Base-by-base conservation (phyloP, 2,888 invertebrate genomes). In the Tachina fera region DNA sequence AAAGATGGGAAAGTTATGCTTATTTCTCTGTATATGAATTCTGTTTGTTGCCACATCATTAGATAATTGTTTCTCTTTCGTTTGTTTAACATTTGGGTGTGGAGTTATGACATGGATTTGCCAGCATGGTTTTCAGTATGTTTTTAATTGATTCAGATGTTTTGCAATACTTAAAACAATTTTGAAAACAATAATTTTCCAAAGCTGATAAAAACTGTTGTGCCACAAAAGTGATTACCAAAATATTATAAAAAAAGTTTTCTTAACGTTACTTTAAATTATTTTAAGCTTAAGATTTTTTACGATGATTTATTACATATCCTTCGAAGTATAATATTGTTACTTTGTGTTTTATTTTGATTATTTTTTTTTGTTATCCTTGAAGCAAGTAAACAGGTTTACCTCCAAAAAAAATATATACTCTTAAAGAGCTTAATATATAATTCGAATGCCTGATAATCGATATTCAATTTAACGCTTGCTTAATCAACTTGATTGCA, bases 391-490 rank as follows among this genome's bases (percentile, higher is more conserved):
- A 14, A 22, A 63, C 9, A 47, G 19, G 41, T 19, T 61, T 45
- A 9, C 19, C 9, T 49, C 14, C 14, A 68, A 22, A 68, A 11
- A 49, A n/a, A 67, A 6, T 43, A 39, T 3, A 58, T 8, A 39
- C 43, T 39, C 43, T 65, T 56, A 47, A 45, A 76, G 45, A 31
- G 65, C 53, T 53, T 47, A 14, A 9, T 45, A 45, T 61, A 58
- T 67, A 68, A 61, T 68, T 70, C 61, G 63, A 74, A 43, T 81
- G 47, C 63, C 43, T 77, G 31, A 77, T 86, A 88, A 88, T 88
- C 88, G 87, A 88, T 88, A 88, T 87, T 88, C 88, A 87, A 88
- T 88, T 88, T 88, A 88, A 88, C 88, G 88, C 87, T 88, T 88
- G 87, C 88, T 87, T 88, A 87, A 87, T 80, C 88, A 87, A 84